These are phyloP conservation scores for Myrmophylax atrothorax DNA, from an alignment of 2,113 vertebrate species.

Conservation along the genomic window DNA sequence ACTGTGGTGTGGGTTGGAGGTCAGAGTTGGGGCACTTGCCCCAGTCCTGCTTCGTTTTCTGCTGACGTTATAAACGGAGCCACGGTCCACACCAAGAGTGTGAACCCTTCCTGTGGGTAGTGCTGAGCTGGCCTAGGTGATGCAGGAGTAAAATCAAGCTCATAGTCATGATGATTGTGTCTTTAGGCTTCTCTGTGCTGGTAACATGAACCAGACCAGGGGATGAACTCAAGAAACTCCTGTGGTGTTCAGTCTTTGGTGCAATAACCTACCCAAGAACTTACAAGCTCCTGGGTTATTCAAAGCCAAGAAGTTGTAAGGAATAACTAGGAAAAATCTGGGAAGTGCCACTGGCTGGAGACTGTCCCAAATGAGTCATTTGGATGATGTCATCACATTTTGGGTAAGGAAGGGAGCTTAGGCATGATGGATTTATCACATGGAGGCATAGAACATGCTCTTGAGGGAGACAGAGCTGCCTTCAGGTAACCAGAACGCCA, in stretches of 20 bases:
- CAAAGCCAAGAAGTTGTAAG: neutral
- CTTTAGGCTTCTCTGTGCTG: neutral
- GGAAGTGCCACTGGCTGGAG: neutral
- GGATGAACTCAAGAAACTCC: neutral
- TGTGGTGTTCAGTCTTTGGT: neutral
- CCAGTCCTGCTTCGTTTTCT: neutral
- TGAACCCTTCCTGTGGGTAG: neutral
- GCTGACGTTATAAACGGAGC: neutral
- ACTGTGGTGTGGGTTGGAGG: neutral
- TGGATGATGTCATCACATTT: neutral
- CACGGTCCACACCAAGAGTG: neutral
- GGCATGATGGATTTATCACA: neutral
- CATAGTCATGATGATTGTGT: neutral
- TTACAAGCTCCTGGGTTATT: neutral
- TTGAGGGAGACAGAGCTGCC: neutral
- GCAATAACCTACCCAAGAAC: neutral
- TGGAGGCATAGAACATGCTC: neutral
- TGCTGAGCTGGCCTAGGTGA: neutral
- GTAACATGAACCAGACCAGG: neutral
- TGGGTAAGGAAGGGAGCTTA: neutral
- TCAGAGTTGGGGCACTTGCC: neutral
- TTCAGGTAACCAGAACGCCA: neutral
- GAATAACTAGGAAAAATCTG: neutral
- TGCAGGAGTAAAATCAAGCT: neutral
- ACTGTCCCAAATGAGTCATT: neutral